Evolutionary conservation across 53 echinoderm and acorn worm species (phyloP).

Genomic region (Mesocentrotus franciscanus): DNA sequence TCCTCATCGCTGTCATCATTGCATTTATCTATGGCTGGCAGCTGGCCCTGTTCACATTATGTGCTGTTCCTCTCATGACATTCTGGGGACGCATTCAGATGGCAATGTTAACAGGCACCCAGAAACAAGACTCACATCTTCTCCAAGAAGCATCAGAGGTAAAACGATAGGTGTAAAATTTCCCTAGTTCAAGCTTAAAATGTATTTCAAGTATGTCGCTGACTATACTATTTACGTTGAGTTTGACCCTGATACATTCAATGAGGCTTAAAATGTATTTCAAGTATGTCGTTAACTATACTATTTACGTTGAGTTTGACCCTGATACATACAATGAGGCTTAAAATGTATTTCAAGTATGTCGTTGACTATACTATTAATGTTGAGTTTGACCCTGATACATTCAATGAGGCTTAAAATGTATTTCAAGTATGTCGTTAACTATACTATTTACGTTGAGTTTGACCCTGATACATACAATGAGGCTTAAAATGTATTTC

Average conservation of each 20-base stretch:
- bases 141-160: conserved; percentile 77
- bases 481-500: too few species aligned
- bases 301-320: background rate
- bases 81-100: conserved; percentile 83
- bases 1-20: conserved; percentile 87
- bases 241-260: too few species aligned
- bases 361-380: background rate
- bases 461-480: too few species aligned
- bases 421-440: background rate
- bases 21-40: conserved; percentile 97
- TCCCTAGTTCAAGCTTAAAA: background rate
- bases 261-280: background rate
- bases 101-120: conserved; percentile 73
- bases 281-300: background rate
- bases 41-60: conserved; percentile 87
- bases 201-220: background rate
- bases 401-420: background rate
- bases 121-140: conserved; percentile 73
- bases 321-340: background rate
- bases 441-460: background rate
- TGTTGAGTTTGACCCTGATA: background rate
- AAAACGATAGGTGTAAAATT: background rate
- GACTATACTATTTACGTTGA: background rate
- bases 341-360: background rate
- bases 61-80: conserved; percentile 85